A percentile compares a stretch with the other conserved stretches of the same genome.
phyloP scores from a whole-genome alignment of 2,113 vertebrate genomes.

The Psammodynastes pulverulentus region DNA sequence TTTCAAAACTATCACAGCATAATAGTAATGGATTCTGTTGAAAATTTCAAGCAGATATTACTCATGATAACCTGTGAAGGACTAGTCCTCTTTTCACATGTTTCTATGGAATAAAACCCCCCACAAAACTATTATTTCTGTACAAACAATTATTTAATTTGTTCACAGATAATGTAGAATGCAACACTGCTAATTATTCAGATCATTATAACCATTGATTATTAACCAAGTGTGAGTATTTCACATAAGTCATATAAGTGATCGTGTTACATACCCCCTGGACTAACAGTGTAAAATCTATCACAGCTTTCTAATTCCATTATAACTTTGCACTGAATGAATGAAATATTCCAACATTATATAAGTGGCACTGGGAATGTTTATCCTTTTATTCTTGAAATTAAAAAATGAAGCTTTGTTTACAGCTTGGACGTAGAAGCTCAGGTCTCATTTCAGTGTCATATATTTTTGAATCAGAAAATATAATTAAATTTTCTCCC shows the following conservation, averaged over 20 bases:
- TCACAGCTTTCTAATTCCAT: slow-evolving; percentile 40
- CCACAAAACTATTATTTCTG: slow-evolving; percentile 27
- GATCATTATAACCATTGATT: slow-evolving; percentile 2
- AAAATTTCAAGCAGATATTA: background rate
- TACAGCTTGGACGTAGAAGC: background rate
- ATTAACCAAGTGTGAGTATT: slow-evolving; percentile 21
- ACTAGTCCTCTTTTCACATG: background rate
- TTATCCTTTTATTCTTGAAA: background rate
- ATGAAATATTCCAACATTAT: slow-evolving; percentile 37
- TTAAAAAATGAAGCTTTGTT: background rate
- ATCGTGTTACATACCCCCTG: slow-evolving; percentile 38
- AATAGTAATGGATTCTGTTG: background rate
- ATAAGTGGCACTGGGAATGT: slow-evolving; percentile 9
- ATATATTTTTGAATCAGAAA: background rate
- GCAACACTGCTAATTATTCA: slow-evolving; percentile 53
- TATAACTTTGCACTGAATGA: slow-evolving; percentile 28
- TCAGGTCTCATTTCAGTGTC: background rate
- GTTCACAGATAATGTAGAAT: slow-evolving; percentile 37
- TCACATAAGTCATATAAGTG: slow-evolving; percentile 40
- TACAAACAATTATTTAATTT: slow-evolving; percentile 39
- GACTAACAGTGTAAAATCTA: slow-evolving; percentile 10
- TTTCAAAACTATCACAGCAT: background rate
- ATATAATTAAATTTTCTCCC: background rate
- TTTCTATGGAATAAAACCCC: background rate
- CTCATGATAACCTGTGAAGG: background rate